Base-by-base conservation (phyloP, 2,888 invertebrate species). In the Euplagia quadripunctaria region DNA sequence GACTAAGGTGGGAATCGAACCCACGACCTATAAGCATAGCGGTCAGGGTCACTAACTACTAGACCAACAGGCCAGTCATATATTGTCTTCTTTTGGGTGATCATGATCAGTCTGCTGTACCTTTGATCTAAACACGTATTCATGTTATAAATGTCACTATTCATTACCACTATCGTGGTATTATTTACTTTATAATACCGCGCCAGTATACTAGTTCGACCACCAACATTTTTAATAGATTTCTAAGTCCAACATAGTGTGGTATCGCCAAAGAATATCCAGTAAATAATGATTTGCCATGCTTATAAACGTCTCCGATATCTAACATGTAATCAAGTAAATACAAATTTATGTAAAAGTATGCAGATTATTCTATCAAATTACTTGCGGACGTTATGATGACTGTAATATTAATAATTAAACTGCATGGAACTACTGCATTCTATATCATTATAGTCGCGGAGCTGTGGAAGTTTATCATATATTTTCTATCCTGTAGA, bases 331-430 rank as follows among this genome's bases (percentile, higher is more conserved):
- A 83, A 81, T 83, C 73, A 73, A 67, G 71, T 64, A 72, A 73
- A 81, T 77, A 82, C 78, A 82, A 79, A 81, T 76, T 83, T 81
- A 82, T 82, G 82, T 81, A 76, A 80, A 83, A 76, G 49, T 82
- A 83, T 84, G 84, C 72, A 79, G 71, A 76, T 91, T 90, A 90
- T 89, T 88, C 86, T 88, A 89, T 91, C 87, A 89, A 91, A 86
- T 88, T 82, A 86, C 83, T 68, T 61, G 75, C 64, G 74, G 20
- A 70, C 73, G 78, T 73, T 85, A 82, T 86, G 87, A 89, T 86
- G 83, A 78, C 79, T 75, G 84, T 85, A 90, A 87, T 87, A 31
- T 78, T 87, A 87, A 89, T 91, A 89, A 93, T 93, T 92, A 91
- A 87, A 84, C 82, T 82, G 80, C 80, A 73, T 78, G 74, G 81